Conservation (phyloP, 2,888 invertebrate species). For the Chymomyza procnemis region DNA sequence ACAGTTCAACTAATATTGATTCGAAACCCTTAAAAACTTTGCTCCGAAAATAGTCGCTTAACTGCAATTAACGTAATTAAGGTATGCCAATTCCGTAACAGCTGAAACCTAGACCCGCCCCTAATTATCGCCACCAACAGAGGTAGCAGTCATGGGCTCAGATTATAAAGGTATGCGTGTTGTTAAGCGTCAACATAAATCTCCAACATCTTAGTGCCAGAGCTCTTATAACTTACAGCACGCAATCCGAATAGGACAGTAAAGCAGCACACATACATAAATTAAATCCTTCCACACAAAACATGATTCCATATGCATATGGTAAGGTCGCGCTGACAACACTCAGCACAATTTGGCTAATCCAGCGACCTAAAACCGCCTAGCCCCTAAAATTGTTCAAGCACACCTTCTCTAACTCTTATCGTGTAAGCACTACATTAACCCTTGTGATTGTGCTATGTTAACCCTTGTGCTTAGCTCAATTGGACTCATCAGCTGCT, state of each 20-base stretch:
- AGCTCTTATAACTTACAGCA: conserved; percentile 32
- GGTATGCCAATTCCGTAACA: not conserved
- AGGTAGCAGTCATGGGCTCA: conserved; percentile 9
- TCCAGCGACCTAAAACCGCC: not conserved
- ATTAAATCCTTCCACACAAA: conserved; percentile 43
- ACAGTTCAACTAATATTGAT: not conserved
- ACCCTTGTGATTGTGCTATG: not conserved
- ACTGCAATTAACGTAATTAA: not conserved
- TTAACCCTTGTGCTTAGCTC: conserved; percentile 64
- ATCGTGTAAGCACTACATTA: too few species aligned
- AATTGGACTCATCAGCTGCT: conserved; percentile 51
- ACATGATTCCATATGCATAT: conserved; percentile 23
- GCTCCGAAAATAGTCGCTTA: too few species aligned
- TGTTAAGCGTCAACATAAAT: conserved; percentile 41
- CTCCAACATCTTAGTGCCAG: conserved; percentile 45
- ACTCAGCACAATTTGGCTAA: conserved; percentile 58
- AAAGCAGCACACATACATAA: conserved; percentile 68
- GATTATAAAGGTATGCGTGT: conserved; percentile 6
- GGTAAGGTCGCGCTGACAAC: conserved; percentile 27
- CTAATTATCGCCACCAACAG: conserved; percentile 58
- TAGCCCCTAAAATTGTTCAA: not conserved
- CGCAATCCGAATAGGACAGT: conserved; percentile 65
- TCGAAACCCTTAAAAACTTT: not conserved
- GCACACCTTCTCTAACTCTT: too few species aligned
- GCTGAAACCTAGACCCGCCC: not conserved